Conservation (phyloP, 2,113 vertebrate species). For the Engystomops pustulosus region DNA sequence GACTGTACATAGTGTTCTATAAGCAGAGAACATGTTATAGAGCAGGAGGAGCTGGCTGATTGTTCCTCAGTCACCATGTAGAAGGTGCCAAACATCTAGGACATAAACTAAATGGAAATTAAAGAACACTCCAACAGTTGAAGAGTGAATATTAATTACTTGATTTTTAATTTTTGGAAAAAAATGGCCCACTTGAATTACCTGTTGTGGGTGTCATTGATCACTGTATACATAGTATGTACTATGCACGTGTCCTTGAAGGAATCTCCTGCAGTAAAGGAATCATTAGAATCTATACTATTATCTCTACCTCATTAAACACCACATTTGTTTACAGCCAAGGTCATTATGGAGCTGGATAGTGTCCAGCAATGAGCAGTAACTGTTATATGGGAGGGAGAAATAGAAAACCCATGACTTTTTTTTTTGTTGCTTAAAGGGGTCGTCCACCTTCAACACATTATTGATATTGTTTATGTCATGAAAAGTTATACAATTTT, state of each 20-base stretch:
- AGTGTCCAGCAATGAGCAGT: not conserved
- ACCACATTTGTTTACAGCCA: conserved; percentile 1
- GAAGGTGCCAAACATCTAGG: not conserved
- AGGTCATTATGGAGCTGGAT: conserved; percentile 8
- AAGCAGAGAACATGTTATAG: no score
- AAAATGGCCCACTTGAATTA: no score
- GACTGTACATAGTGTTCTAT: no score
- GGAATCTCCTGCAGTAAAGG: not conserved
- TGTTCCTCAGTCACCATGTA: not conserved
- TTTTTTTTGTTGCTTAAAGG: no score
- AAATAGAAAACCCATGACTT: not conserved
- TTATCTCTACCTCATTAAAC: conserved; percentile 31
- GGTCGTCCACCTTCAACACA: no score
- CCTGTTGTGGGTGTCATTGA: not conserved
- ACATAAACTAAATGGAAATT: not conserved
- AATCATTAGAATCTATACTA: conserved; percentile 18
- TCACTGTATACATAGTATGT: not conserved
- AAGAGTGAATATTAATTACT: no score
- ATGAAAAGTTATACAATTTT: no score
- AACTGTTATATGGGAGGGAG: not conserved
- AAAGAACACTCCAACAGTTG: not conserved
- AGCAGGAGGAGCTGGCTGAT: no score
- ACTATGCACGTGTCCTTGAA: conserved; percentile 8
- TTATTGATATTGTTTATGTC: no score
- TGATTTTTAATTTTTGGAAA: no score